These are phyloP conservation scores for Graphium colonna DNA, from an alignment of 2,888 invertebrate species.

Conservation along the genomic window DNA sequence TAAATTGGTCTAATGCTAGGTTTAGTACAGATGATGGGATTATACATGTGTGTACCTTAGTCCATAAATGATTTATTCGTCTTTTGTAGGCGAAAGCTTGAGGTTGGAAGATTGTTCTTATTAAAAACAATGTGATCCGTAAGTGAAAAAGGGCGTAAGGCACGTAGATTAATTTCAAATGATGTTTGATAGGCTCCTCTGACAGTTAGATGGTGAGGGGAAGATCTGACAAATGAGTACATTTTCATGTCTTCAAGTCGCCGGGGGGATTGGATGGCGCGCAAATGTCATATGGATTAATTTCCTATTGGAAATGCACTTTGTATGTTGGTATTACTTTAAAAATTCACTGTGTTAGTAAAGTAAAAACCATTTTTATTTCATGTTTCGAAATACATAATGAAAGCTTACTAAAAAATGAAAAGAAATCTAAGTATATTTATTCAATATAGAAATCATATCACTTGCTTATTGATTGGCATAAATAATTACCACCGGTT, in stretches of 20 bases:
- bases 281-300: conserved; percentile 54
- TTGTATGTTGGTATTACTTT: conserved; percentile 10
- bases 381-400: too few species aligned
- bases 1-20: too few species aligned
- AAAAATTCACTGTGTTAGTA: neutral
- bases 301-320: conserved; percentile 33
- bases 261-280: conserved; percentile 45
- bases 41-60: too few species aligned
- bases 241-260: conserved; percentile 53
- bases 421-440: too few species aligned
- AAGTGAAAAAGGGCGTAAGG: conserved; percentile 28
- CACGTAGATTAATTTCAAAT: conserved; percentile 69
- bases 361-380: neutral
- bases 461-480: too few species aligned
- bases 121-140: neutral
- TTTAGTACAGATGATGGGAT: too few species aligned
- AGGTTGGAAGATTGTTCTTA: too few species aligned
- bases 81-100: too few species aligned
- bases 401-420: too few species aligned
- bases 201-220: conserved; percentile 51
- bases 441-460: too few species aligned
- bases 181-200: conserved; percentile 72
- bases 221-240: conserved; percentile 68
- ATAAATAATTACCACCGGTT: too few species aligned
- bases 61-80: too few species aligned